A percentile compares a stretch with the other conserved stretches of the same genome.
Conservation (phyloP, 2,113 vertebrate species). For the rabbit (Oryctolagus cuniculus) region mOryCun1.1 NC_091435.1:121047501-121048000, state of each 20-base stretch:
- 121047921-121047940: background rate
- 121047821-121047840: background rate
- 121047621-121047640: background rate
- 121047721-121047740: background rate
- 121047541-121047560: background rate
- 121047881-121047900: background rate
- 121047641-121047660: background rate
- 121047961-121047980: background rate
- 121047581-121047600: background rate
- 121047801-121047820: background rate
- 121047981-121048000: background rate
- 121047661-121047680: no score
- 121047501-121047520: background rate
- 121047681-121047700: background rate
- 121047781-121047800: background rate
- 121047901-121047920: background rate
- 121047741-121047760: no score
- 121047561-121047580: background rate
- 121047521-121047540: background rate
- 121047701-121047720: background rate
- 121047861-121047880: no score
- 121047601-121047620: background rate
- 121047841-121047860: background rate
- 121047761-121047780: rapidly evolving
- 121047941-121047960: background rate